Conservation (phyloP, 2,113 vertebrate species). For the Aleadryas rufinucha region DNA sequence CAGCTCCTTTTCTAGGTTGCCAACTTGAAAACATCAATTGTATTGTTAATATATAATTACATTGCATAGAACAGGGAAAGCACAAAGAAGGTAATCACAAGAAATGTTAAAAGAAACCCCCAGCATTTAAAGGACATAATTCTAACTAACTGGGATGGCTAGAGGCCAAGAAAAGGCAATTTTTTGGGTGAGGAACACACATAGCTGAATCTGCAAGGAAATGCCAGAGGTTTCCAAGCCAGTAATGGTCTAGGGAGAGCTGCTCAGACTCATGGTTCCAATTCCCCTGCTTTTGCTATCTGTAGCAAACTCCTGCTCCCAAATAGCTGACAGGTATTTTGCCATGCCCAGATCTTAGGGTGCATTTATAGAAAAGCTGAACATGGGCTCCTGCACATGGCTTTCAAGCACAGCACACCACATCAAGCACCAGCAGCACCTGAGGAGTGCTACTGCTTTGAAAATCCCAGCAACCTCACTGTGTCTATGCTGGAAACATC, state of each 20-base stretch:
- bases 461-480: not conserved
- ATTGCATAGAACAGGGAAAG: not conserved
- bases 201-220: not conserved
- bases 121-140: not conserved
- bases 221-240: not conserved
- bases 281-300: not conserved
- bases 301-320: not conserved
- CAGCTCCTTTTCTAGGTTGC: not conserved
- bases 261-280: not conserved
- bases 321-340: not conserved
- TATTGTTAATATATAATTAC: not conserved
- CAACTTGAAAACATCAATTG: not conserved
- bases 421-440: not conserved
- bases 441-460: not conserved
- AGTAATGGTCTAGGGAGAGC: not conserved
- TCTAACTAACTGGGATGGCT: not conserved
- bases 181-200: not conserved
- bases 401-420: not conserved
- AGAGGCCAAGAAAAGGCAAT: not conserved
- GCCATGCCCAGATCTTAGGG: not conserved
- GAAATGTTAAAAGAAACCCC: not conserved
- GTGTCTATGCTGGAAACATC: not conserved
- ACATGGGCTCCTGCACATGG: fast-evolving
- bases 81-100: not conserved
- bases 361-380: not conserved